Base-by-base conservation (phyloP, 1,140 invertebrate genomes). In the Camponotus vicinus region DNA sequence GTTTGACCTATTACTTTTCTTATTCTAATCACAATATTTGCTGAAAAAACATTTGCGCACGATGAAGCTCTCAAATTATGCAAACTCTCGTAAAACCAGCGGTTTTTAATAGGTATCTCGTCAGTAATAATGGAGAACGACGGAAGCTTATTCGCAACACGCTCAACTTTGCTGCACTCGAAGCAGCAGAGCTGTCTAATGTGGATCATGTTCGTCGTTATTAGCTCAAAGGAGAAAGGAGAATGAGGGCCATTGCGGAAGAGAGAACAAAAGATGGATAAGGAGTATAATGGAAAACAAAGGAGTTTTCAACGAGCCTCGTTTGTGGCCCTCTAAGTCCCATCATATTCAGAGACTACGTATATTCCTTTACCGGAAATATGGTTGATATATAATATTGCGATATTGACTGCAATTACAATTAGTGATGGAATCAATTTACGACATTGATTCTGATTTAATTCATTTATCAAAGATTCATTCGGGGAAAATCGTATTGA, bases 191-290 rank as follows among this genome's bases (percentile, higher is more conserved):
- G 42, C 59, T 49, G 49, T 55, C 69, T 83, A 83, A 83, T 63
- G 55, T 83, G 55, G 69, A 49, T 83, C 52, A 73, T 83, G 69
- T 83, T 83, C 69, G 55, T 73, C 69, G 49, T 73, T 83, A 83
- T 83, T 73, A 83, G 42, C 40, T 63, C 69, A 75, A 75, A 63
- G 9, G 69, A 45, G 79, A 61, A 37, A 15, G 15, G 32, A 55
- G n/a, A 15, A 52, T 55, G 69, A 75, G 55, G 27, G 13, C 18
- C 21, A 71, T 11, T 21, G 27, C 18, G 21, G 21, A 83, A 73
- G 57, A 13, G 69, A 61, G 69, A 75, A 83, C 40, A 83, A 83
- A 73, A 83, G 69, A 7, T 11, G 52, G 42, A 83, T 61, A 32
- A 83, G 42, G 40, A 61, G 52, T 49, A 82, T 82, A 73, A 82